Conservation (phyloP, 2,888 invertebrate species). For the Tricholauxania praeusta region DNA sequence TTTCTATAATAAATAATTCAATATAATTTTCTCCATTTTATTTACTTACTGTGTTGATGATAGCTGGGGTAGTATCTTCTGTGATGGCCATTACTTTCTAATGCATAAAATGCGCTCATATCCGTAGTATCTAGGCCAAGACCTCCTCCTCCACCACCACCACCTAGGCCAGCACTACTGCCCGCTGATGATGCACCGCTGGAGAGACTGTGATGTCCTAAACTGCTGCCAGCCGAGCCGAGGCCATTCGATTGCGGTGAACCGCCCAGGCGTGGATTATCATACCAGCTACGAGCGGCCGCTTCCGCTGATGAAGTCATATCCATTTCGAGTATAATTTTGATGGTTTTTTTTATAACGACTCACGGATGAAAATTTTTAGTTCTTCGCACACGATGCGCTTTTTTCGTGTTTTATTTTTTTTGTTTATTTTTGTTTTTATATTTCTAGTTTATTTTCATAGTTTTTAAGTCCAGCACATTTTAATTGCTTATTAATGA, state of each 20-base stretch:
- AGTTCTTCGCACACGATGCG: slow-evolving; percentile 10
- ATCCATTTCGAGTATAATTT: slow-evolving; percentile 69
- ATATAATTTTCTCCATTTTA: neutral
- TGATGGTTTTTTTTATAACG: slow-evolving; percentile 61
- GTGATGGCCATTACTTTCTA: slow-evolving; percentile 68
- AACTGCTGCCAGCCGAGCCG: slow-evolving; percentile 60
- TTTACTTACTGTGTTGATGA: slow-evolving; percentile 67
- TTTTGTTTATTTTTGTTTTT: slow-evolving; percentile 15
- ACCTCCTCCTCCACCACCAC: slow-evolving; percentile 55
- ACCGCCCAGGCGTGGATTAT: slow-evolving; percentile 67
- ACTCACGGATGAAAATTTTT: slow-evolving; percentile 46
- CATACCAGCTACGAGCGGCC: slow-evolving; percentile 69
- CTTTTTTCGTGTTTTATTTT: slow-evolving; percentile 26
- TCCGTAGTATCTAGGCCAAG: slow-evolving; percentile 66
- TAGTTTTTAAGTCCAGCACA: neutral
- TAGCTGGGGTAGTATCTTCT: slow-evolving; percentile 68
- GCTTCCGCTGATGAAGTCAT: slow-evolving; percentile 69
- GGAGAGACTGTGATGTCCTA: slow-evolving; percentile 64
- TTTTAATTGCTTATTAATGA: neutral
- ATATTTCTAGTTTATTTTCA: slow-evolving; percentile 17
- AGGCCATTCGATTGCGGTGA: slow-evolving; percentile 67
- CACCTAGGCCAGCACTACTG: slow-evolving; percentile 58
- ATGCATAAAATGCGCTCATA: slow-evolving; percentile 69
- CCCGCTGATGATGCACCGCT: slow-evolving; percentile 63
- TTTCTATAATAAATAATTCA: too few species aligned